phyloP scores from a whole-genome alignment of 2,797 vertebrate genomes.

The Limosa lapponica region DNA sequence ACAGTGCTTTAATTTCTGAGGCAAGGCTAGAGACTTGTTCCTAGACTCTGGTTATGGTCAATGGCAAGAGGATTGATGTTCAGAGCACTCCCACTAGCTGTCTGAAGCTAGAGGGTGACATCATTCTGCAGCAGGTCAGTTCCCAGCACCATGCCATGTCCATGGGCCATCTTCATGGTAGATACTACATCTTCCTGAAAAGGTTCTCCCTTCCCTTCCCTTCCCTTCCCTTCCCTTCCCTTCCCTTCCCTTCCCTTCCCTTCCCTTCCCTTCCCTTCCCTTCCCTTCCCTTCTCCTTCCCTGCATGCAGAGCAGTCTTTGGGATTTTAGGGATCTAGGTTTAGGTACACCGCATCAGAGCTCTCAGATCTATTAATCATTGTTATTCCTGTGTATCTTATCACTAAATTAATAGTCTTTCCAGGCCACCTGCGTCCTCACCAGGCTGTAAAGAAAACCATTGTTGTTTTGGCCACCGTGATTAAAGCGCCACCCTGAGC shows the following conservation, averaged over 20 bases:
- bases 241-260: background rate
- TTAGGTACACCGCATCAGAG: background rate
- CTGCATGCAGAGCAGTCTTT: background rate
- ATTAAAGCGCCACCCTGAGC: background rate
- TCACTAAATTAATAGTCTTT: background rate
- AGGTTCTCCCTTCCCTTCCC: background rate
- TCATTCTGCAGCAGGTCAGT: background rate
- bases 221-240: background rate
- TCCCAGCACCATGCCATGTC: background rate
- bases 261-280: too few relatives aligned
- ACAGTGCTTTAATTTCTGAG: background rate
- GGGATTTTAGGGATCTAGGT: background rate
- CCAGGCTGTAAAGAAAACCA: background rate
- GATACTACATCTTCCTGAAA: background rate
- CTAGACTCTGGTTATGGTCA: background rate
- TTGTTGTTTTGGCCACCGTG: background rate
- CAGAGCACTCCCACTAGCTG: background rate
- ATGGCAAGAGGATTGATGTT: background rate
- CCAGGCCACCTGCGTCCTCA: background rate
- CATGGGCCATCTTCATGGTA: rapidly evolving
- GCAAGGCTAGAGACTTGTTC: background rate
- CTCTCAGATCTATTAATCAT: background rate
- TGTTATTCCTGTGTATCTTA: background rate
- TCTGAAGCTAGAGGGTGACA: background rate
- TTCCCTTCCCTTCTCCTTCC: too few relatives aligned